phyloP scores from a whole-genome alignment of 2,888 invertebrate species.

The Euclidia mi region DNA sequence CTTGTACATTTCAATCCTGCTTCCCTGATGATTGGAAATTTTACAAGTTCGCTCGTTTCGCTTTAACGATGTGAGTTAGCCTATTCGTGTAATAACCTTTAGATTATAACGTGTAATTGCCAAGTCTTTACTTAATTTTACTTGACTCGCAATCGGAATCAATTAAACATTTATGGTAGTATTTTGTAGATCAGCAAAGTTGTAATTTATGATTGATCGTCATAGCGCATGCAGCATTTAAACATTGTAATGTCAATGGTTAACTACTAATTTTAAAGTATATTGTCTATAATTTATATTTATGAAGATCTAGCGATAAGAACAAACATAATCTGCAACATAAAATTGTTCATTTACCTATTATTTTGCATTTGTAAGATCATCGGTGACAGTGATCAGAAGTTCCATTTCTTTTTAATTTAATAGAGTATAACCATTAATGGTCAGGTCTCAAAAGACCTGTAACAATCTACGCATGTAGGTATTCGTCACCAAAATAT shows the following conservation, averaged over 20 bases:
- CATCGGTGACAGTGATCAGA: too few relatives aligned
- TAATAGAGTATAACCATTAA: too few relatives aligned
- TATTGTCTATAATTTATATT: too few relatives aligned
- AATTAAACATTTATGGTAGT: constrained; percentile 5
- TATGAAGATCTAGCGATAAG: too few relatives aligned
- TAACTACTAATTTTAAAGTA: too few relatives aligned
- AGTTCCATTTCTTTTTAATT: too few relatives aligned
- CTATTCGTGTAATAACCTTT: constrained; percentile 29
- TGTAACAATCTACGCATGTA: too few relatives aligned
- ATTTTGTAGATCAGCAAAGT: constrained; percentile 4
- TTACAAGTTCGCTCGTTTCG: constrained; percentile 63
- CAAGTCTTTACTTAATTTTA: constrained; percentile 2
- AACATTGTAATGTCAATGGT: constrained; percentile 10
- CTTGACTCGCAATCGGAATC: neutral
- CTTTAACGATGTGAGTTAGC: constrained; percentile 37
- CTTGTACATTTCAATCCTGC: constrained; percentile 80
- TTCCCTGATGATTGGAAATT: constrained; percentile 75
- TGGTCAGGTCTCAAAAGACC: too few relatives aligned
- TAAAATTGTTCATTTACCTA: too few relatives aligned
- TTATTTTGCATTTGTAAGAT: too few relatives aligned
- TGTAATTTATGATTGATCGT: neutral
- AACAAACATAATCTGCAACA: too few relatives aligned
- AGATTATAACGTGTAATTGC: constrained; percentile 35
- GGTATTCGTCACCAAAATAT: too few relatives aligned
- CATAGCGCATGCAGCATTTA: constrained; percentile 1